phyloP scores from a whole-genome alignment of 2,888 invertebrate genomes.

The Argyra leucocephala region DNA sequence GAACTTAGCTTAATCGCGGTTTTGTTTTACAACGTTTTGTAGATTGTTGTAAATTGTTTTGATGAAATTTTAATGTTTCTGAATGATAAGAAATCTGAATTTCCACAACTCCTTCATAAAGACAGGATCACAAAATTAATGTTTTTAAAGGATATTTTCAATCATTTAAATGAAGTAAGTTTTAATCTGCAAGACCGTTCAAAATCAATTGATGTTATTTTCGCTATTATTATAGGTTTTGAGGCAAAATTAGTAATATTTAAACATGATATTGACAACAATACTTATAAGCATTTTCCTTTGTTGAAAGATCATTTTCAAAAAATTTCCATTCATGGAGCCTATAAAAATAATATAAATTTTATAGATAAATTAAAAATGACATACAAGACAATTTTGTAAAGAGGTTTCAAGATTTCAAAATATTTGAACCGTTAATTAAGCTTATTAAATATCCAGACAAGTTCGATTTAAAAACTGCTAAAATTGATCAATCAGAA shows the following conservation, averaged over 20 bases:
- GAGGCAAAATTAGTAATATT: conserved; percentile 11
- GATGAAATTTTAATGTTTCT: conserved; percentile 11
- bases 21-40: too few species aligned
- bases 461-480: conserved; percentile 9
- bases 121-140: conserved; percentile 10
- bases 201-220: conserved; percentile 11
- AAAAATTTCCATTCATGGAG: conserved; percentile 8
- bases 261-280: conserved; percentile 10
- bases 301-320: conserved; percentile 11
- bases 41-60: too few species aligned
- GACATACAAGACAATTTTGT: conserved; percentile 11
- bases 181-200: conserved; percentile 3
- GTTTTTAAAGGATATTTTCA: conserved; percentile 7
- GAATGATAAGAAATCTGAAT: conserved; percentile 8
- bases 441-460: conserved; percentile 10
- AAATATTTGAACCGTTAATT: conserved; percentile 8
- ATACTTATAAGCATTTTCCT: conserved; percentile 7
- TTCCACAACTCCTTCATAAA: conserved; percentile 8
- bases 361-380: conserved; percentile 9
- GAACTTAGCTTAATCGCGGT: too few species aligned
- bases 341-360: conserved; percentile 9
- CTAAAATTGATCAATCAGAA: conserved; percentile 9
- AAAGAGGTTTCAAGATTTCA: conserved; percentile 10
- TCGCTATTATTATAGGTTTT: conserved; percentile 8
- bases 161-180: conserved; percentile 10